Evolutionary conservation across 2,797 vertebrate genomes (phyloP), one percentile per base, ranked within the genome.

Genomic region (Cyclura pinguis): DNA sequence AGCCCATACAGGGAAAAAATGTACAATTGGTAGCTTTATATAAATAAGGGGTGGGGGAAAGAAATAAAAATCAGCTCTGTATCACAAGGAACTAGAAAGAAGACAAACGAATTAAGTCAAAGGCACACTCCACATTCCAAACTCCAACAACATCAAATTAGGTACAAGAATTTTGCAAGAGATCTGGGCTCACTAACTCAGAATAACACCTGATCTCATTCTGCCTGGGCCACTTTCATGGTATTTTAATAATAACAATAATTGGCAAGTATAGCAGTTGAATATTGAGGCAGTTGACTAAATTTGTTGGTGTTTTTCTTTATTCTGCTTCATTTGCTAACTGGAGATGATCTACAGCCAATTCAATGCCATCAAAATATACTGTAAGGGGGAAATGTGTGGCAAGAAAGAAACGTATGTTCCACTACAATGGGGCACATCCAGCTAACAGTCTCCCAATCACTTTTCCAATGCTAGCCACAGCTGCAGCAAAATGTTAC

Each of bases 381-480:
- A 50, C 20, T 72, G 38, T 20, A 67, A 32, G 32, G 13, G 50
- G 69, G 59, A 80, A 73, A 32, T 29, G 13, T 4, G 35, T 22
- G 38, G 13, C 14, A 67, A 64, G 80, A 52, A 80, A 69, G 18
- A 35, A 47, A 72, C 59, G 52, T 0, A 42, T 20, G 1, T n/a
- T 69, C 14, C 12, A 8, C 24, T 76, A 16, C 12, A 57, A 72
- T 55, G 22, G 59, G 4, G 35, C 4, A 77, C 13, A 84, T 55
- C 18, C 6, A 0, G 22, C 5, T 13, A 77, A 72, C 52, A 62
- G 64, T 4, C 89, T 87, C 80, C 42, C n/a, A 64, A 81, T 10
- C 18, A 16, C 16, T 94, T 86, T 67, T 92, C 93, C 86, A 69
- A 89, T 82, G 52, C 22, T 64, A 32, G 87, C 86, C 72, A 52